Evolutionary conservation across 2,888 invertebrate genomes (phyloP).

Genomic region (Neoscelio sp.): DNA sequence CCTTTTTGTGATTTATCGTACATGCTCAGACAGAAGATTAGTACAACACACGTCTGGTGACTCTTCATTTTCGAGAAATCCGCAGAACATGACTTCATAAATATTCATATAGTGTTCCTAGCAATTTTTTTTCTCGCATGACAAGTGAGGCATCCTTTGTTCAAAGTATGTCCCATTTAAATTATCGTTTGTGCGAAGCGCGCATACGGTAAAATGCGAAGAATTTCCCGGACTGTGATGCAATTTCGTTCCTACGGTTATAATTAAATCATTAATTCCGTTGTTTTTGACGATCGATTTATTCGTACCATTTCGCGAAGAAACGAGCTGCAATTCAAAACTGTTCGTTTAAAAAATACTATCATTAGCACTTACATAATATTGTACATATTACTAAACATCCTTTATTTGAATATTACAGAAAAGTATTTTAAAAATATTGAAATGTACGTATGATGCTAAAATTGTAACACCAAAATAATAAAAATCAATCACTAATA

Average conservation of each 20-base stretch:
- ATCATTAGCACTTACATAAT: too few species aligned
- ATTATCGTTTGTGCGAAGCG: conserved; percentile 57
- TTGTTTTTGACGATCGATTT: conserved; percentile 31
- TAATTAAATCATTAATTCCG: conserved; percentile 60
- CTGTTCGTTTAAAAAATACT: conserved; percentile 15
- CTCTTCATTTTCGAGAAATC: conserved; percentile 67
- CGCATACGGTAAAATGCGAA: conserved; percentile 44
- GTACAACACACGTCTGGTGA: conserved; percentile 62
- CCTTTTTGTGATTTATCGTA: conserved; percentile 54
- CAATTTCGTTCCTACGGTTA: conserved; percentile 39
- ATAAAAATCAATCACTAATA: too few species aligned
- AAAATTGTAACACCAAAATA: too few species aligned
- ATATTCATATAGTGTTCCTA: conserved; percentile 69
- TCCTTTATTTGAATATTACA: too few species aligned
- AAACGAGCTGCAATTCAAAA: conserved; percentile 3
- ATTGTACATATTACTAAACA: too few species aligned
- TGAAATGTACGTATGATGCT: too few species aligned
- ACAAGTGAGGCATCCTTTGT: conserved; percentile 64
- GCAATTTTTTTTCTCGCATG: conserved; percentile 68
- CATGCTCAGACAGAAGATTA: conserved; percentile 56
- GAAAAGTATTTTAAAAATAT: too few species aligned
- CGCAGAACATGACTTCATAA: conserved; percentile 68
- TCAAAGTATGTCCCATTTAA: conserved; percentile 65
- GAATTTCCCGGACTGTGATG: conserved; percentile 39
- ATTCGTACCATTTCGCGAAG: conserved; percentile 24